Percentiles rank a stretch among this genome's conserved stretches.
phyloP scores from a whole-genome alignment of 1,140 invertebrate genomes.

The Rhagoletis pomonella region DNA sequence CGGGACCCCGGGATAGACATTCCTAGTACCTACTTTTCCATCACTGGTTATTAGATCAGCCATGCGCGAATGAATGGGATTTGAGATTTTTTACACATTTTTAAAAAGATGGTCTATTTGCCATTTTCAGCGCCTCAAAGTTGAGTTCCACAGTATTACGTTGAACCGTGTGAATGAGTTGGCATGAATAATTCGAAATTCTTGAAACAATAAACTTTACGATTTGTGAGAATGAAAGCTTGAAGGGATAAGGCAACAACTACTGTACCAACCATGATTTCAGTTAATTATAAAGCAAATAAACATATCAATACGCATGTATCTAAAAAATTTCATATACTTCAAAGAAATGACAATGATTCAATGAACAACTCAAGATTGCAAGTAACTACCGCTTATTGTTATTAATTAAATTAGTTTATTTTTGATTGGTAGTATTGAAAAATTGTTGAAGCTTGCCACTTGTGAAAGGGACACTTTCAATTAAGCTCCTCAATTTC shows the following conservation, averaged over 20 bases:
- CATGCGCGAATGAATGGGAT: too few relatives aligned
- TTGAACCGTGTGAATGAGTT: too few relatives aligned
- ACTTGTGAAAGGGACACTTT: background rate
- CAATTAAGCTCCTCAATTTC: background rate
- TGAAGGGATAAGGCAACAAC: background rate
- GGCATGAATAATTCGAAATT: too few relatives aligned
- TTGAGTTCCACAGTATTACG: too few relatives aligned
- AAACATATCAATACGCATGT: background rate
- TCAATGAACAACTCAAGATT: constrained; percentile 44
- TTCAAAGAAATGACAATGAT: constrained; percentile 48
- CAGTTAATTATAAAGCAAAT: background rate
- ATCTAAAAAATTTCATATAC: background rate
- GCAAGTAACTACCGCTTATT: background rate
- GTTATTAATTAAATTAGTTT: constrained; percentile 7
- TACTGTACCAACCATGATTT: background rate
- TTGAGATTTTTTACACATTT: too few relatives aligned
- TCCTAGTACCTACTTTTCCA: too few relatives aligned
- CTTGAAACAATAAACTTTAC: background rate
- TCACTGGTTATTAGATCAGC: too few relatives aligned
- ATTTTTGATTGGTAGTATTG: background rate
- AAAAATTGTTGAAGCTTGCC: background rate
- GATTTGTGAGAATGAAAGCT: background rate
- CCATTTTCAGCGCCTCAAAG: too few relatives aligned
- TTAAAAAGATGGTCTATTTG: too few relatives aligned
- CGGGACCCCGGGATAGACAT: too few relatives aligned